Base-by-base conservation (phyloP, 2,888 invertebrate genomes). In the Strigamia crassipes region DNA sequence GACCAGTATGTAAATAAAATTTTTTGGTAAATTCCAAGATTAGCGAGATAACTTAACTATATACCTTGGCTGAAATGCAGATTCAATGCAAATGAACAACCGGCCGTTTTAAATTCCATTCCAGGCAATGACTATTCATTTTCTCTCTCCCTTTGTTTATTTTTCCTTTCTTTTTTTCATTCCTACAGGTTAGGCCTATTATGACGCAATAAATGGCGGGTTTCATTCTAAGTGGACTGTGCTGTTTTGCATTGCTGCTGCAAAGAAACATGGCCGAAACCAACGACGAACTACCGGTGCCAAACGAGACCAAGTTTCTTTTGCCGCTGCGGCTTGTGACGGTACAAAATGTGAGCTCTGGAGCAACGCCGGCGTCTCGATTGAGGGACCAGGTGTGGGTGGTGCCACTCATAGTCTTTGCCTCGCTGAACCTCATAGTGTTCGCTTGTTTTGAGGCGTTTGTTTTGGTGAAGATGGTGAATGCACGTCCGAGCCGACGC, bases 391-490 rank as follows among this genome's bases (percentile, higher is more conserved):
- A 96, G 87, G 91, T 94, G 23, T 97, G 97, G 97, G 96, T 96
- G 51, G 92, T 96, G 84, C 96, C 96, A 0, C 91, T 97, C 81
- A 91, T 96, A 82, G 93, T 95, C 21, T 90, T 96, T 83, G 93
- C 96, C 82, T 93, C 94, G 51, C 91, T 94, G 41, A 93, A 94
- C 84, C 94, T 97, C 92, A 89, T 94, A 23, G 91, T 94, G 85
- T 94, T 97, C 87, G 92, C 93, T 82, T 92, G 93, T 77, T 96
- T 97, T 87, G 97, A 97, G 89, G 88, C 89, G 83, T 96, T 95
- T 87, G 94, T 97, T 81, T 90, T 97, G 86, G 94, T 95, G 89
- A 92, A 93, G 87, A 93, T 96, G 81, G 84, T 87, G 81, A 87
- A 87, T 6, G 93, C 94, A 88, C 91, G 93, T 81, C 93, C 94